Conservation (phyloP, 1,140 invertebrate genomes). For the Triops longicaudatus region DNA sequence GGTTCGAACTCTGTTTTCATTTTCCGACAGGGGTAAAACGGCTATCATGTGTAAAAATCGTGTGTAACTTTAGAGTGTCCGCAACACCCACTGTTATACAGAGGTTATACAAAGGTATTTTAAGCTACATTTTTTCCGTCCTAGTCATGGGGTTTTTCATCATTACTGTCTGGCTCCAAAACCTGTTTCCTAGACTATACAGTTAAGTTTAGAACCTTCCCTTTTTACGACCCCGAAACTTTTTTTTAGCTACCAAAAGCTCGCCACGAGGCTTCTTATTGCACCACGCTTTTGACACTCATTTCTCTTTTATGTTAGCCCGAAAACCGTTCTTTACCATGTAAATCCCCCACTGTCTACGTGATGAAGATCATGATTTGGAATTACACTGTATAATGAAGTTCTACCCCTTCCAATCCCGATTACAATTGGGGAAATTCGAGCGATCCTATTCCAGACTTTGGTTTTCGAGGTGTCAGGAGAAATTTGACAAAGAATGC, state of each 20-base stretch:
- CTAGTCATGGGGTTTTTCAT: neutral
- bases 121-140: neutral
- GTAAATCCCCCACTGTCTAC: constrained; percentile 4
- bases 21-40: neutral
- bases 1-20: neutral
- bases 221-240: constrained; percentile 1
- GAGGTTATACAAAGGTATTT: neutral
- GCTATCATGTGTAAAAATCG: neutral
- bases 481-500: no score
- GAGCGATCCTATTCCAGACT: neutral
- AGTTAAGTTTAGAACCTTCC: neutral
- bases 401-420: neutral
- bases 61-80: neutral
- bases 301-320: neutral
- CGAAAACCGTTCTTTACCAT: neutral
- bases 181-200: neutral
- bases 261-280: neutral
- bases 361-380: neutral
- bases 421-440: neutral
- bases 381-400: neutral
- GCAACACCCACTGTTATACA: neutral
- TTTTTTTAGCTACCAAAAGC: neutral
- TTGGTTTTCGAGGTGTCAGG: no score
- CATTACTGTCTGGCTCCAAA: neutral
- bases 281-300: neutral